A percentile compares a stretch with the other conserved stretches of the same genome.
phyloP scores from a whole-genome alignment of 2,797 vertebrate genomes.

The Chaetophractus vellerosus region DNA sequence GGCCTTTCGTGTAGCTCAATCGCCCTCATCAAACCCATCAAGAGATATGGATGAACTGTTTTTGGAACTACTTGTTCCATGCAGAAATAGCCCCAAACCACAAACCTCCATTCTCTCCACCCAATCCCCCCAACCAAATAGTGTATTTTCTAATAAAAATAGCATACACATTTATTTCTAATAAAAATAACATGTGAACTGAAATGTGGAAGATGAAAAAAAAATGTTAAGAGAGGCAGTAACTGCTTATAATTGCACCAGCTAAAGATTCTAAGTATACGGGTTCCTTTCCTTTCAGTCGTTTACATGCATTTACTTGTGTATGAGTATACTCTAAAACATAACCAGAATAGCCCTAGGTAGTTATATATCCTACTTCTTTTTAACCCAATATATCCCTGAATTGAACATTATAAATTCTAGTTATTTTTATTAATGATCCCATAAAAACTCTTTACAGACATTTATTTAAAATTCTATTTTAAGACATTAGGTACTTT shows the following conservation, averaged over 20 bases:
- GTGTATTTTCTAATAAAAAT: constrained; percentile 25
- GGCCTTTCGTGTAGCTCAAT: not conserved
- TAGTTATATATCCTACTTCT: not conserved
- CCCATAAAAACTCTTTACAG: constrained; percentile 3
- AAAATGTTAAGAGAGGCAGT: not conserved
- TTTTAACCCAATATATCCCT: not conserved
- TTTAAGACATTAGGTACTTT: constrained; percentile 21
- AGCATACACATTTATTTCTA: not conserved
- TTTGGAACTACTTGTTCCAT: not conserved
- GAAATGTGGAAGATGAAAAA: constrained; percentile 36
- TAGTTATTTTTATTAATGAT: not conserved
- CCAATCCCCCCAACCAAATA: not conserved
- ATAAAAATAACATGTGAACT: not conserved
- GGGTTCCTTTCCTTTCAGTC: not conserved
- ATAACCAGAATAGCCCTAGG: not conserved
- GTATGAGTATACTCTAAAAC: not conserved
- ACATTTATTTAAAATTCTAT: constrained; percentile 16
- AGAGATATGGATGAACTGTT: not conserved
- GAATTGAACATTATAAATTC: not conserved
- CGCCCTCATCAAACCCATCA: not conserved
- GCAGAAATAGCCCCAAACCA: not conserved
- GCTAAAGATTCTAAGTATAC: not conserved
- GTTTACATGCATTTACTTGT: not conserved
- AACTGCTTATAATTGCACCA: constrained; percentile 19
- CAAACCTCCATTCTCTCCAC: not conserved